phyloP scores from a whole-genome alignment of 2,888 invertebrate genomes.

The Torymus auratus region DNA sequence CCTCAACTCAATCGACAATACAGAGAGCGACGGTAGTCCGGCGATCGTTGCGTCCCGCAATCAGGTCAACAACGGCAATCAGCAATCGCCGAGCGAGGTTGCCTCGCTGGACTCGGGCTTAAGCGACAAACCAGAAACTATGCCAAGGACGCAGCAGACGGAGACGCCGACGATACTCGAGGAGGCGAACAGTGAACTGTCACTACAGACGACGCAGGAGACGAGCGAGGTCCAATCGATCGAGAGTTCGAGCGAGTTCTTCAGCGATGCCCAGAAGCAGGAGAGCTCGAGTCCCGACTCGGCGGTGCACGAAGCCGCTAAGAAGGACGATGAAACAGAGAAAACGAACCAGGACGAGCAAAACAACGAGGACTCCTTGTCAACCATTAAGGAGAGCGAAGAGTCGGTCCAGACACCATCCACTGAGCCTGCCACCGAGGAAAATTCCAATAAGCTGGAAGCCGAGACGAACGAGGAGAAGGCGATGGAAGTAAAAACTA shows the following conservation, averaged over 20 bases:
- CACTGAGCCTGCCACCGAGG: conserved; percentile 21
- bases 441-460: conserved; percentile 51
- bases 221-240: conserved; percentile 78
- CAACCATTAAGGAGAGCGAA: conserved; percentile 53
- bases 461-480: conserved; percentile 39
- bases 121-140: conserved; percentile 75
- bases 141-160: conserved; percentile 66
- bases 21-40: conserved; percentile 78
- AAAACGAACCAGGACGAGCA: conserved; percentile 55
- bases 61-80: conserved; percentile 67
- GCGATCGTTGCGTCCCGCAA: conserved; percentile 76
- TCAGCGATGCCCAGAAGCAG: conserved; percentile 83
- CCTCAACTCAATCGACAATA: conserved; percentile 76
- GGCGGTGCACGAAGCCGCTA: conserved; percentile 59
- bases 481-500: conserved; percentile 24
- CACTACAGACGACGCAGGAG: conserved; percentile 71
- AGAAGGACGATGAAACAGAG: conserved; percentile 55
- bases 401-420: conserved; percentile 39
- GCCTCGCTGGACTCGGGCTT: conserved; percentile 79
- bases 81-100: conserved; percentile 75
- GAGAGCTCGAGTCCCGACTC: conserved; percentile 69
- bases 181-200: conserved; percentile 70
- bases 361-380: conserved; percentile 58
- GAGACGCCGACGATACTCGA: conserved; percentile 73
- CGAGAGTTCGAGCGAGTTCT: conserved; percentile 79